Base-by-base conservation (phyloP, 2,888 invertebrate species). In the Campoletis raptor region DNA sequence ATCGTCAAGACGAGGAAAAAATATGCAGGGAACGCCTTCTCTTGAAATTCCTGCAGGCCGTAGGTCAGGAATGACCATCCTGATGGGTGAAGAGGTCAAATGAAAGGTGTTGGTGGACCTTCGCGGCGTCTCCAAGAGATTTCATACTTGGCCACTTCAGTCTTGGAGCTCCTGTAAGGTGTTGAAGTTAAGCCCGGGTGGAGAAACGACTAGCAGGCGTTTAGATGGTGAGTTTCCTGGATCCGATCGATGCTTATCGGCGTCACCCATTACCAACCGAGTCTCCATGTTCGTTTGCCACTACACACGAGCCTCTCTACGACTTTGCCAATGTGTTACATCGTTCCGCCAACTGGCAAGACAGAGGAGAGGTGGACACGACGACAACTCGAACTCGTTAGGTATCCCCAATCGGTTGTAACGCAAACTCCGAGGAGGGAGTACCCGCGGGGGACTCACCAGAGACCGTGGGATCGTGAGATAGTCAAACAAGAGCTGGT, bases 401-500 rank as follows among this genome's bases (percentile, higher is more conserved):
- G 86, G 86, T 87, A 76, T 76, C 86, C 57, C 57, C 82, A 81
- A 86, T 86, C 85, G 81, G 81, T 84, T 85, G 86, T 85, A 86
- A 85, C 87, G 85, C 77, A 83, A 86, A 83, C 81, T 72, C 81
- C 40, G 12, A 15, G 18, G 70, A 61, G 69, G 72, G 52, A 36
- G 36, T 36, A 36, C 37, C 37, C 52, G 30, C 45, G 24, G 80
- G 24, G 70, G 24, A 18, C n/a, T 52, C 72, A 40, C n/a, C 30
- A 24, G 74, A 40, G 89, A 90, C 87, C 90, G 90, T 88, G 89
- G 90, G 90, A 91, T 92, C 93, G 93, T 93, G 93, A 93, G 93
- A 93, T 93, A 93, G 93, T 93, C 91, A 93, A 93, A 93, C 92
- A 93, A 89, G 91, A 90, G 90, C 89, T 77, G 67, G 83, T 81